These are phyloP conservation scores for Oceanodroma tethys DNA, from an alignment of 2,113 vertebrate species.

Conservation along the genomic window DNA sequence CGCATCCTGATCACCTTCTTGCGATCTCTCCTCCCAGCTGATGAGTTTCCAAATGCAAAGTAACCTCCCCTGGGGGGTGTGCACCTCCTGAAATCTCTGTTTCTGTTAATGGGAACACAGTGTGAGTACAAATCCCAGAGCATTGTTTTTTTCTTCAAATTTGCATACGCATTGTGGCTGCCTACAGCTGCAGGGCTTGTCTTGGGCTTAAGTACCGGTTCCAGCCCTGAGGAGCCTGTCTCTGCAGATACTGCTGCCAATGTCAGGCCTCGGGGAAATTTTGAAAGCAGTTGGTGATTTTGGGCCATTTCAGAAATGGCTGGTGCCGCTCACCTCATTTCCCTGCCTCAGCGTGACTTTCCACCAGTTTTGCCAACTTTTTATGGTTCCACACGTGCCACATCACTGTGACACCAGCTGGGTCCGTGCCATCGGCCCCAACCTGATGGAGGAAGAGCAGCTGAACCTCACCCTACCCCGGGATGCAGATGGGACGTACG, in stretches of 20 bases:
- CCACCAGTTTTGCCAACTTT: conserved; percentile 83
- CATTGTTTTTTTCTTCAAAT: neutral
- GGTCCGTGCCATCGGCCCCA: conserved; percentile 72
- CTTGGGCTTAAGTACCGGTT: neutral
- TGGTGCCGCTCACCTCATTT: conserved; percentile 72
- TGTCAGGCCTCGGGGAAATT: conserved; percentile 59
- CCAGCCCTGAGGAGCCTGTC: neutral
- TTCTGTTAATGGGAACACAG: neutral
- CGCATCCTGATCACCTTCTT: neutral
- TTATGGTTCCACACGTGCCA: conserved; percentile 68
- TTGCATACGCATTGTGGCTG: neutral
- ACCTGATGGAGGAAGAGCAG: conserved; percentile 73
- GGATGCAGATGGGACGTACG: conserved; percentile 47
- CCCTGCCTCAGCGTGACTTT: conserved; percentile 67
- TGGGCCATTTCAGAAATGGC: conserved; percentile 79
- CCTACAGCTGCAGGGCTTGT: neutral
- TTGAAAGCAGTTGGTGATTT: conserved; percentile 81
- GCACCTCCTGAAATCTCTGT: neutral
- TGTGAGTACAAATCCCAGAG: neutral
- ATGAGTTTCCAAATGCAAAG: neutral
- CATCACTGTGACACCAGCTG: conserved; percentile 85
- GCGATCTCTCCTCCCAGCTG: neutral
- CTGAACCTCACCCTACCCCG: conserved; percentile 78
- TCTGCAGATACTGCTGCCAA: neutral
- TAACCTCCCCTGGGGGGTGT: neutral